Conservation (phyloP, 2,113 vertebrate species). For the Chrysochloris asiatica region DNA sequence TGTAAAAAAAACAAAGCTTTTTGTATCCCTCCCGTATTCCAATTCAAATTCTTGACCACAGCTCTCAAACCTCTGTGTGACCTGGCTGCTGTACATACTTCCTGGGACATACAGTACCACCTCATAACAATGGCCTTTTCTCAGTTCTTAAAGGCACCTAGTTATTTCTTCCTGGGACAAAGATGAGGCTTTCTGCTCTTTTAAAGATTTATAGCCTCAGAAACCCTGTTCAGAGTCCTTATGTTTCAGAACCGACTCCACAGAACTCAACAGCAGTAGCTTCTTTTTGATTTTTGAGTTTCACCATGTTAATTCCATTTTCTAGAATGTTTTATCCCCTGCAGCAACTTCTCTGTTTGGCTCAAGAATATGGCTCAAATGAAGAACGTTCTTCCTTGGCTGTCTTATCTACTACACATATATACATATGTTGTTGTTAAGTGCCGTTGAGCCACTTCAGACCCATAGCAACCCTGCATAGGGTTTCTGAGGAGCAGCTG, state of each 20-base stretch:
- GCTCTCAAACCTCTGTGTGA: background rate
- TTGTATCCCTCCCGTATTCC: background rate
- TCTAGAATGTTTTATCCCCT: background rate
- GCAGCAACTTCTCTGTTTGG: background rate
- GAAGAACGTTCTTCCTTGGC: background rate
- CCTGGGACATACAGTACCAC: background rate
- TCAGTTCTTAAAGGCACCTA: background rate
- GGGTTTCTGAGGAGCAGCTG: too few relatives aligned
- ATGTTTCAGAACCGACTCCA: too few relatives aligned
- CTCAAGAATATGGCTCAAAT: background rate
- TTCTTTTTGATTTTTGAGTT: background rate
- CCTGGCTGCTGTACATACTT: background rate
- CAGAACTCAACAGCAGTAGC: too few relatives aligned
- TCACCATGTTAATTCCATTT: background rate
- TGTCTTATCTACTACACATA: background rate
- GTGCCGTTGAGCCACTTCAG: too few relatives aligned
- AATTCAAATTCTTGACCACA: background rate
- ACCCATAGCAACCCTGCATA: too few relatives aligned
- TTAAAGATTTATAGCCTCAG: too few relatives aligned
- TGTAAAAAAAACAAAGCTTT: background rate
- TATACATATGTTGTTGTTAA: too few relatives aligned
- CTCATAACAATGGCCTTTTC: background rate
- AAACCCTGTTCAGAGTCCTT: too few relatives aligned
- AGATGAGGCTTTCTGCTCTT: too few relatives aligned
- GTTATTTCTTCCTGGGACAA: too few relatives aligned